Evolutionary conservation across 2,113 vertebrate species (phyloP).

Genomic region (Corythornis vintsioides): DNA sequence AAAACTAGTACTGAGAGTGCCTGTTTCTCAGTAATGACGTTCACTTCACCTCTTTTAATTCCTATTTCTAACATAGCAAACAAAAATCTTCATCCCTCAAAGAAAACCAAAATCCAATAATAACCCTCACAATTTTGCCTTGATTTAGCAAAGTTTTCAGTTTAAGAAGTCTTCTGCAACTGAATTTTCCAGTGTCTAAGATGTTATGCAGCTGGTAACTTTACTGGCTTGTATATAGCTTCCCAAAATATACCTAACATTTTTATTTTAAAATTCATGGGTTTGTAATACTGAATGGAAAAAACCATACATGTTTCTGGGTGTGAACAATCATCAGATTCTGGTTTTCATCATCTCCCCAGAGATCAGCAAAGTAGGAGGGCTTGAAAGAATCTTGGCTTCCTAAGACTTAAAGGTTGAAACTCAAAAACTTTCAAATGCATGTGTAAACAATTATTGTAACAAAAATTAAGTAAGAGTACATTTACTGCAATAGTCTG

Average conservation of each 20-base stretch:
- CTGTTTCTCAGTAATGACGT: not conserved
- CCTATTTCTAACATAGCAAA: not conserved
- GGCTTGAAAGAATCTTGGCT: not conserved
- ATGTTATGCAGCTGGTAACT: not conserved
- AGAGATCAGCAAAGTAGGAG: not conserved
- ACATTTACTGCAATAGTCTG: not conserved
- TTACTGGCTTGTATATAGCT: not conserved
- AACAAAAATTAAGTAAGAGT: not conserved
- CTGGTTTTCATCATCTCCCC: not conserved
- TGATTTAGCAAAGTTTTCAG: not conserved
- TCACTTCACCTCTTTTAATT: not conserved
- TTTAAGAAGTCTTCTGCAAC: not conserved
- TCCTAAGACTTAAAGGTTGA: not conserved
- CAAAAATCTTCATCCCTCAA: not conserved
- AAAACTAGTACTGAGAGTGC: not conserved
- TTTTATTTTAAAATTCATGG: not conserved
- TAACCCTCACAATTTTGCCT: not conserved
- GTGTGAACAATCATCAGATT: not conserved
- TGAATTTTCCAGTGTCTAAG: not conserved
- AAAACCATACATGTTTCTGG: not conserved
- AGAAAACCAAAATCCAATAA: not conserved
- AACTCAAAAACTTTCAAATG: not conserved
- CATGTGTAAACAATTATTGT: not conserved
- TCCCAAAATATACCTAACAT: not conserved
- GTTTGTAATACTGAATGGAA: not conserved